phyloP scores from a whole-genome alignment of 2,113 vertebrate genomes.

The Siniperca chuatsi region DNA sequence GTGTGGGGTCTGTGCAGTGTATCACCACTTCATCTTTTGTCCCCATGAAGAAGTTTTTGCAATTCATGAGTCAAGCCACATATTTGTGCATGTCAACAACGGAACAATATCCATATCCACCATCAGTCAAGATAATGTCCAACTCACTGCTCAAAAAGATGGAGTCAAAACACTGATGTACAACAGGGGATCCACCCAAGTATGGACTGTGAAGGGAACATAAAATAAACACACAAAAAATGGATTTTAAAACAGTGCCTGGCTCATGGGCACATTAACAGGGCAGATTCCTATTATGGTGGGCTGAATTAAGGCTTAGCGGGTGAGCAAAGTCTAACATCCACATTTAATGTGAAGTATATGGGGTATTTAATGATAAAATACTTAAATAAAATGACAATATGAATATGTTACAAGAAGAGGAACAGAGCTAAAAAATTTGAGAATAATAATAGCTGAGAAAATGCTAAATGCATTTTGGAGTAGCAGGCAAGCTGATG shows the following conservation, averaged over 20 bases:
- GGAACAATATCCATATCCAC: constrained; percentile 4
- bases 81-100: constrained; percentile 22
- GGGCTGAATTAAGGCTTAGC: background rate
- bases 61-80: constrained; percentile 3
- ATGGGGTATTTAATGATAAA: constrained; percentile 7
- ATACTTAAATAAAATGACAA: constrained; percentile 22
- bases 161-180: background rate
- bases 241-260: background rate
- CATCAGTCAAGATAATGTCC: constrained; percentile 15
- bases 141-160: background rate
- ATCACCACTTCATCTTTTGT: background rate
- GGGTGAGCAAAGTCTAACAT: background rate
- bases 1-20: background rate
- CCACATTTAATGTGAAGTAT: background rate
- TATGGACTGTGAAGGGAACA: background rate
- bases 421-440: constrained; percentile 12
- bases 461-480: background rate
- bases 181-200: background rate
- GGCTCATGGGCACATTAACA: background rate
- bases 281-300: background rate
- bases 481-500: background rate
- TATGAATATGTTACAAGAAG: constrained; percentile 31
- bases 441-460: constrained; percentile 5
- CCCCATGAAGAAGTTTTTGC: background rate
- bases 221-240: background rate